phyloP scores from a whole-genome alignment of 2,113 vertebrate genomes.

The Chaetodon trifascialis region DNA sequence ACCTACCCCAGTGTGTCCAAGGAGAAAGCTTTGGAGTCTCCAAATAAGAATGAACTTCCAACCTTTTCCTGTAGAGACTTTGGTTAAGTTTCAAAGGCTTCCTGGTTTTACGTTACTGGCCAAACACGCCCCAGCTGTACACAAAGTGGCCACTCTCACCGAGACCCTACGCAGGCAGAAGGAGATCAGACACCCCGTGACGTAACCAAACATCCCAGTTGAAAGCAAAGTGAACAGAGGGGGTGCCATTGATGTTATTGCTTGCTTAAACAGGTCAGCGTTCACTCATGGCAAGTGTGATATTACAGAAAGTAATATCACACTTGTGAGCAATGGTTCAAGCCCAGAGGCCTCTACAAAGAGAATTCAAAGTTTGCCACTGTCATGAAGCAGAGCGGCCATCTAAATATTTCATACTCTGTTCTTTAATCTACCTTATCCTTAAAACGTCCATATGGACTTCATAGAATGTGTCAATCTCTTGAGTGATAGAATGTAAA shows the following conservation, averaged over 20 bases:
- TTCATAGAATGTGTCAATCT: constrained; percentile 55
- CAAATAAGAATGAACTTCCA: constrained; percentile 80
- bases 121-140: constrained; percentile 81
- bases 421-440: constrained; percentile 46
- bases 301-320: constrained; percentile 65
- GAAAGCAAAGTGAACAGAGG: constrained; percentile 66
- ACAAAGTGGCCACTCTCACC: constrained; percentile 74
- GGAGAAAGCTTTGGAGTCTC: constrained; percentile 73
- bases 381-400: constrained; percentile 21
- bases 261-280: constrained; percentile 71
- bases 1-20: constrained; percentile 65
- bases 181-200: constrained; percentile 76
- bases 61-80: constrained; percentile 76
- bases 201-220: constrained; percentile 77
- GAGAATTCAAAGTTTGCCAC: constrained; percentile 50
- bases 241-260: constrained; percentile 70
- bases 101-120: constrained; percentile 86
- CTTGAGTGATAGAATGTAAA: constrained; percentile 51
- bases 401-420: constrained; percentile 54
- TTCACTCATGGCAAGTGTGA: constrained; percentile 70
- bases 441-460: constrained; percentile 44
- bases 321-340: constrained; percentile 43
- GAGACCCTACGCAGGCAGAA: constrained; percentile 65
- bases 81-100: constrained; percentile 86
- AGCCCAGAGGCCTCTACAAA: constrained; percentile 40